These are phyloP conservation scores for Venustaconcha ellipsiformis DNA, from an alignment of 1,140 invertebrate species.

Conservation along the genomic window DNA sequence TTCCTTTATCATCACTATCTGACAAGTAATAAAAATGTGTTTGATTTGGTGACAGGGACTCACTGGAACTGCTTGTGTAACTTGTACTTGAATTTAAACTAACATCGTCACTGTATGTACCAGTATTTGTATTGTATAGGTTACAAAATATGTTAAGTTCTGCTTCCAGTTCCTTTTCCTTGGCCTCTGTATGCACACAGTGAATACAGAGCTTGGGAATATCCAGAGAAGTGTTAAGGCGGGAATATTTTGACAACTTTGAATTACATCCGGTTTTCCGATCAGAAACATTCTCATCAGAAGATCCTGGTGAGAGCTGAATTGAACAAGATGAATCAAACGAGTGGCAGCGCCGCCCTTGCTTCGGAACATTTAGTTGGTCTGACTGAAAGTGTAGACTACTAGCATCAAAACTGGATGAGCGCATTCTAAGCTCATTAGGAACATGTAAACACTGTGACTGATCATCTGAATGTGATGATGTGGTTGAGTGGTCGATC, in stretches of 20 bases:
- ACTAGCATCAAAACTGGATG: constrained; percentile 58
- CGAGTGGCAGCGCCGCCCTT: constrained; percentile 38
- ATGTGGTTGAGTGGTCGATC: constrained; percentile 37
- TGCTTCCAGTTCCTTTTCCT: constrained; percentile 44
- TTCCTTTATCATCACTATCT: constrained; percentile 40
- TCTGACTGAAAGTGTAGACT: constrained; percentile 42
- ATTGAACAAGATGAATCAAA: constrained; percentile 46
- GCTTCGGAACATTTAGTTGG: constrained; percentile 40
- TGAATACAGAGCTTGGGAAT: constrained; percentile 63
- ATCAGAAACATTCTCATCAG: constrained; percentile 52
- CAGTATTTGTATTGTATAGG: neutral
- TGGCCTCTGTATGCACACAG: constrained; percentile 68
- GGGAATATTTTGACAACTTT: constrained; percentile 43
- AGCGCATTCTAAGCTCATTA: constrained; percentile 44
- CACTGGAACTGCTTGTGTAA: constrained; percentile 25
- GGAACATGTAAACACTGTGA: constrained; percentile 41
- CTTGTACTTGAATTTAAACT: constrained; percentile 40
- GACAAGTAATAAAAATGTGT: constrained; percentile 32
- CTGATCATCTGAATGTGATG: constrained; percentile 15
- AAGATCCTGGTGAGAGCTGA: constrained; percentile 33
- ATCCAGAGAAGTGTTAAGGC: constrained; percentile 52
- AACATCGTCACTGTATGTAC: constrained; percentile 21
- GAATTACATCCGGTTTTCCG: constrained; percentile 34
- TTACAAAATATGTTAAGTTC: constrained; percentile 17
- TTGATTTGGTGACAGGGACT: constrained; percentile 12